Evolutionary conservation across 2,888 invertebrate genomes (phyloP).

Genomic region (Orchesellides sinensis): DNA sequence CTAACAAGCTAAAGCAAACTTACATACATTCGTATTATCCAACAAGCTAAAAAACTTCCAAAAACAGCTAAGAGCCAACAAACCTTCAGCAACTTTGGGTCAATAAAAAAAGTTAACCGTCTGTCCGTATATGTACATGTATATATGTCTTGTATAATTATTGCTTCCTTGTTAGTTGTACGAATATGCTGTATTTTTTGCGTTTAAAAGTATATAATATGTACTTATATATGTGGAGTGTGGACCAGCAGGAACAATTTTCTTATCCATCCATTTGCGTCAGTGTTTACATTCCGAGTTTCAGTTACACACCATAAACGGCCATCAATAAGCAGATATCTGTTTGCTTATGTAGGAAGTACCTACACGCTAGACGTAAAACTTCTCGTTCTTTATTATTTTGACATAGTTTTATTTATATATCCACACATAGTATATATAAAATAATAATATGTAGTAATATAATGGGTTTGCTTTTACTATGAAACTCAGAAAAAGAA

Average conservation of each 20-base stretch:
- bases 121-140: background rate
- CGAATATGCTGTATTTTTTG: no score
- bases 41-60: background rate
- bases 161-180: no score
- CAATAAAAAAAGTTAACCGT: constrained; percentile 52
- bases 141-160: background rate
- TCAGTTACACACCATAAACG: constrained; percentile 66
- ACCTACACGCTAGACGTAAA: constrained; percentile 11
- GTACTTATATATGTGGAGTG: constrained; percentile 27
- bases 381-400: constrained; percentile 26
- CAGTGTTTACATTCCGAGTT: constrained; percentile 70
- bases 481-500: constrained; percentile 1
- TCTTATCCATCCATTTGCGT: constrained; percentile 70
- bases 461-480: background rate
- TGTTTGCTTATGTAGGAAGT: constrained; percentile 48
- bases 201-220: no score
- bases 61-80: background rate
- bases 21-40: constrained; percentile 6
- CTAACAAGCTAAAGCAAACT: constrained; percentile 35
- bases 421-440: background rate
- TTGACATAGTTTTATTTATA: constrained; percentile 12
- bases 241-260: constrained; percentile 62
- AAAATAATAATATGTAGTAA: background rate
- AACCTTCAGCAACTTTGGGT: constrained; percentile 43
- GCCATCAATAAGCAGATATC: constrained; percentile 62